These are phyloP conservation scores for Dendrolimus pini DNA, from an alignment of 2,888 invertebrate genomes.

Conservation along the genomic window DNA sequence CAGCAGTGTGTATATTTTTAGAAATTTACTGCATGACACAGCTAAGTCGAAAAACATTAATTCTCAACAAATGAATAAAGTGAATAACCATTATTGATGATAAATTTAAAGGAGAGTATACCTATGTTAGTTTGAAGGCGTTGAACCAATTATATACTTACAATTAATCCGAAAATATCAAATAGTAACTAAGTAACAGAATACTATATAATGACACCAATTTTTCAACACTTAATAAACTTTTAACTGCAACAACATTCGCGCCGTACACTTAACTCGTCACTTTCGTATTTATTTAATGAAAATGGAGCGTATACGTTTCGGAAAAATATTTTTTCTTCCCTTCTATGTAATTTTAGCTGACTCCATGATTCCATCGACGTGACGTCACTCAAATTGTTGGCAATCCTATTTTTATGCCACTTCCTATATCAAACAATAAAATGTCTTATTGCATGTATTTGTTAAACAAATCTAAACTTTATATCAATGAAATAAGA, in stretches of 20 bases:
- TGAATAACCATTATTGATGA: no score
- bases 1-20: conserved; percentile 61
- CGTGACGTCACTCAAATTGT: conserved; percentile 73
- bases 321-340: conserved; percentile 52
- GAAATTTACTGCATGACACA: conserved; percentile 53
- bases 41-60: conserved; percentile 11
- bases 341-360: conserved; percentile 70
- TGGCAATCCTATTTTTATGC: conserved; percentile 75
- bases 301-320: conserved; percentile 45
- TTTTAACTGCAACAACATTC: conserved; percentile 34
- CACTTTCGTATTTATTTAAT: conserved; percentile 43
- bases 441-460: conserved; percentile 43
- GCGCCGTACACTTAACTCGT: conserved; percentile 43
- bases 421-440: conserved; percentile 57
- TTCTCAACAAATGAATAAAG: not conserved
- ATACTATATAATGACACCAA: conserved; percentile 29
- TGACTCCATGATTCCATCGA: conserved; percentile 59
- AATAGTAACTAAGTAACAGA: conserved; percentile 52
- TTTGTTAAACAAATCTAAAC: conserved; percentile 36
- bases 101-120: not conserved
- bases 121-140: conserved; percentile 2
- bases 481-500: conserved; percentile 38
- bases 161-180: not conserved
- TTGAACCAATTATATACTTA: conserved; percentile 18
- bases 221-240: conserved; percentile 12